Conservation (phyloP, 2,888 invertebrate species). For the Callyntrura guangdongensis region DNA sequence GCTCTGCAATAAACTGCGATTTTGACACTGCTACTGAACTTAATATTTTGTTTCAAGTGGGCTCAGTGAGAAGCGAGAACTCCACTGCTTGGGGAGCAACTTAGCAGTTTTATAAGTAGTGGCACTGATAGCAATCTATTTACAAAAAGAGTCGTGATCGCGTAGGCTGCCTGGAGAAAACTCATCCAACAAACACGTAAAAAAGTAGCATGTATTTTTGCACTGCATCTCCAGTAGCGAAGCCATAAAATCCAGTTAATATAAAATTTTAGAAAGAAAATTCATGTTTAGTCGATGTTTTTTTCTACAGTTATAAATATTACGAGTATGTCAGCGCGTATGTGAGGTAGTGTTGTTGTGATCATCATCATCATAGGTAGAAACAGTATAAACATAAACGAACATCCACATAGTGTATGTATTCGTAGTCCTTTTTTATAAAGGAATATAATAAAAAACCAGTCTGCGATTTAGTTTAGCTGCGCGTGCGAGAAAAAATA, state of each 20-base stretch:
- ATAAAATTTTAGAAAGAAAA: constrained; percentile 16
- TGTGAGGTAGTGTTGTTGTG: neutral
- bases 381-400: neutral
- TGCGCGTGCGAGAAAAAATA: constrained; percentile 44
- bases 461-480: constrained; percentile 37
- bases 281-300: neutral
- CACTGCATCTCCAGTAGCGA: neutral
- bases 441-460: neutral
- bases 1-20: too few relatives aligned
- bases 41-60: too few relatives aligned
- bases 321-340: neutral
- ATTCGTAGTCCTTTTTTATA: neutral
- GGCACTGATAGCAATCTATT: too few relatives aligned
- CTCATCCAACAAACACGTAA: neutral
- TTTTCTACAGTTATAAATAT: neutral
- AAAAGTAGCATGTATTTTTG: neutral
- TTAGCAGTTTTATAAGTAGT: too few relatives aligned
- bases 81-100: too few relatives aligned
- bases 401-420: neutral
- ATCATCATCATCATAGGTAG: neutral
- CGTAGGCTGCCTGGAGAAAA: neutral
- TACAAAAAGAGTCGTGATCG: too few relatives aligned
- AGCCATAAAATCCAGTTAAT: neutral
- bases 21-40: too few relatives aligned
- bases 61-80: too few relatives aligned